Base-by-base conservation (phyloP, 1,140 invertebrate species). In the Dendroctonus valens region DNA sequence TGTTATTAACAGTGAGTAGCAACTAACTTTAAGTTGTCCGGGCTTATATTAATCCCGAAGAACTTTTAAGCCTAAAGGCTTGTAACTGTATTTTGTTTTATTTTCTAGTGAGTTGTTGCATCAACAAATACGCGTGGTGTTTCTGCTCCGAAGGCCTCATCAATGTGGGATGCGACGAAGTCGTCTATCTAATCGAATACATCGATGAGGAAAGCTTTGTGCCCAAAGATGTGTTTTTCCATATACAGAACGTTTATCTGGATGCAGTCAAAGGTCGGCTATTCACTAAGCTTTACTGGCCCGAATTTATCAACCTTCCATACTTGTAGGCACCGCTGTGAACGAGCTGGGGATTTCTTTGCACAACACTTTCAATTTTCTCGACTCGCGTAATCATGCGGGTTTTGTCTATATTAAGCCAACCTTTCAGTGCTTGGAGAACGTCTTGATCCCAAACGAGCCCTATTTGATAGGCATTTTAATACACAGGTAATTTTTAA, bases 131-230 rank as follows among this genome's bases (percentile, higher is more conserved):
- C 62, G 91, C 90, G 68, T 93, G 93, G 87, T 91, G 90, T 78
- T 88, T 94, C 68, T 87, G 88, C 6, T 91, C 90, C 0, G 83
- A 86, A 70, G 93, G 93, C 15, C 79, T 96, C 73, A 86, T 87
- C 54, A 88, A 88, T 60, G 90, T 94, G 38, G 91, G 91, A 11
- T 92, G 94, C 75, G 92, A 94, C 77, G 93, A 96, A 82, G 79
- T 95, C 14, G 85, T 94, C 59, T 85, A 94, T 65, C 73, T 94
- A 40, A 78, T 96, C 7, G 91, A 94, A 78, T 83, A 83, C n/a
- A 76, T 88, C 7, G 84, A 87, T 0, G 84, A 87, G 59, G 90
- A 92, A 73, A 83, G 80, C 3, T 77, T 78, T 26, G 82, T 91
- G 64, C 92, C 92, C 0, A 85, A 85, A 69, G 92, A 95, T 77